phyloP scores from a whole-genome alignment of 2,797 vertebrate species.

The Pampus argenteus region DNA sequence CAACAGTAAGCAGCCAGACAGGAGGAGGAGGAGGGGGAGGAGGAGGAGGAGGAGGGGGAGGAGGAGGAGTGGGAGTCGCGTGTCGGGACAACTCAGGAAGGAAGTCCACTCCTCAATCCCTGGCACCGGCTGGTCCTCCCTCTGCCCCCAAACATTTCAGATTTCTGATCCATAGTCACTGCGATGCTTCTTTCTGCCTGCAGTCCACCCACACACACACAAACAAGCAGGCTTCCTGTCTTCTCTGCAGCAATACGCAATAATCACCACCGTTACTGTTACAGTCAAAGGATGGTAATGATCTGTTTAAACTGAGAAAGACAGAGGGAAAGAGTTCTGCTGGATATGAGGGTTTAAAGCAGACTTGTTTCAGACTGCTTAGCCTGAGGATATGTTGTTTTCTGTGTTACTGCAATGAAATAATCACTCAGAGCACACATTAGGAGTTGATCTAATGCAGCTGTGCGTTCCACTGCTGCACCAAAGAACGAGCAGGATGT shows the following conservation, averaged over 20 bases:
- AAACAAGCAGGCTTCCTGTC: slow-evolving; percentile 26
- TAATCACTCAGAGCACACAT: slow-evolving; percentile 21
- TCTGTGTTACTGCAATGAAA: slow-evolving; percentile 32
- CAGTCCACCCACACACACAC: slow-evolving; percentile 36
- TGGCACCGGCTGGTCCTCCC: slow-evolving; percentile 14
- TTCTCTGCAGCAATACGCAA: slow-evolving; percentile 23
- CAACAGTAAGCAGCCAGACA: slow-evolving; percentile 32
- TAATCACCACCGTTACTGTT: slow-evolving; percentile 25
- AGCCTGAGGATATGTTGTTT: slow-evolving; percentile 16
- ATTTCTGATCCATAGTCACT: slow-evolving; percentile 1
- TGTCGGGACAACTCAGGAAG: slow-evolving; percentile 62
- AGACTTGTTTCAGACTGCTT: slow-evolving; percentile 9
- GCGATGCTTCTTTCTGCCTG: slow-evolving; percentile 1
- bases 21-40: slow-evolving; percentile 15
- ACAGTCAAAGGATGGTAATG: slow-evolving; percentile 7
- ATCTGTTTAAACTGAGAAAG: slow-evolving; percentile 12
- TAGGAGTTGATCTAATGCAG: slow-evolving; percentile 21
- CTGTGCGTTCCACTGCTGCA: slow-evolving; percentile 29
- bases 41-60: slow-evolving; percentile 2
- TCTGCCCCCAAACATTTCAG: slow-evolving; percentile 12
- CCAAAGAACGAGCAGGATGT: slow-evolving; percentile 66
- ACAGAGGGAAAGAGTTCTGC: slow-evolving; percentile 2
- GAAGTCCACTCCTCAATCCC: slow-evolving; percentile 71
- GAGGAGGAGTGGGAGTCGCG: slow-evolving; percentile 7
- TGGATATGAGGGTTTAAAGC: slow-evolving; percentile 2